Evolutionary conservation across 35 echinoderm and acorn worm genomes (phyloP).

Genomic region (Amphiura filiformis): DNA sequence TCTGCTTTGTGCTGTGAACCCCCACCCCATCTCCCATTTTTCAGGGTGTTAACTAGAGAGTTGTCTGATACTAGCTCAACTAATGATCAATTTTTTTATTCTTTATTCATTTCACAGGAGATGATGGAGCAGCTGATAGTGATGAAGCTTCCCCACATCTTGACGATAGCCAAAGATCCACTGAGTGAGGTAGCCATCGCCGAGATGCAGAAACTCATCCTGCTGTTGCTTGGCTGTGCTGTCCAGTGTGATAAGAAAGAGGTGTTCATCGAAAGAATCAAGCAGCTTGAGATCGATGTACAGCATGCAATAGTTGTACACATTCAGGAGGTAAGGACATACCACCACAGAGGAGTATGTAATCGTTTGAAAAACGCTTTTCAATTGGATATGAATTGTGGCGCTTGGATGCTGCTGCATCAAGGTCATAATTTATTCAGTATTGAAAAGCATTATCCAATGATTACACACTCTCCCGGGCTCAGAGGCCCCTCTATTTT

Average conservation of each 20-base stretch:
- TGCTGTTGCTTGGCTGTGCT: constrained; percentile 91
- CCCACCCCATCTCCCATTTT: too few relatives aligned
- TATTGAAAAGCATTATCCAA: too few relatives aligned
- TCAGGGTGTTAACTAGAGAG: too few relatives aligned
- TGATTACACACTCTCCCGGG: too few relatives aligned
- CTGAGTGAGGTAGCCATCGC: constrained; percentile 59
- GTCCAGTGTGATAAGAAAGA: constrained; percentile 97
- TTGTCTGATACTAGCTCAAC: too few relatives aligned
- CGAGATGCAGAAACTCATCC: constrained; percentile 88
- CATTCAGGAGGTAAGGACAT: constrained; percentile 92
- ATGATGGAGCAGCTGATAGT: constrained; percentile 91
- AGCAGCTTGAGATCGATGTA: constrained; percentile 88
- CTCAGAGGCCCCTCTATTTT: too few relatives aligned
- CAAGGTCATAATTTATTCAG: too few relatives aligned
- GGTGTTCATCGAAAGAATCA: constrained; percentile 96
- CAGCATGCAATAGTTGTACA: constrained; percentile 95
- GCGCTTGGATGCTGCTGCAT: too few relatives aligned
- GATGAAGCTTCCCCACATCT: constrained; percentile 91
- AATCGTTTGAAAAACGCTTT: background rate
- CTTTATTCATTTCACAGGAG: too few relatives aligned
- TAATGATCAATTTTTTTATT: too few relatives aligned
- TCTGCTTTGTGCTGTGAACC: too few relatives aligned
- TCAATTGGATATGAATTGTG: too few relatives aligned
- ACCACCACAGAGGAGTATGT: background rate
- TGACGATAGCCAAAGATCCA: constrained; percentile 84